Evolutionary conservation across 2,888 invertebrate species (phyloP).

Genomic region (Hypomecis atomaria): DNA sequence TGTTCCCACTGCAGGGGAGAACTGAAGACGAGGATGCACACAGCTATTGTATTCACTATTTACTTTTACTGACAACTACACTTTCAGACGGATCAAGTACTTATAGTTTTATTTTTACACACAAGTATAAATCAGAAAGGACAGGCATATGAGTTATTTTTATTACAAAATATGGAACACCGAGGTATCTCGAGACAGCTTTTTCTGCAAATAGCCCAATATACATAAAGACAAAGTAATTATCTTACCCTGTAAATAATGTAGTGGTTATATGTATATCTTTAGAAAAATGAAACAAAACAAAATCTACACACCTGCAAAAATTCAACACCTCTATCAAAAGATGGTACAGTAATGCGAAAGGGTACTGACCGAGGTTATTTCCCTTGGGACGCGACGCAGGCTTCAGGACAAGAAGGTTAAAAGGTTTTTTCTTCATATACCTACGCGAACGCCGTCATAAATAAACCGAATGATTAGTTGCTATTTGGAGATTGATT

Average conservation of each 20-base stretch:
- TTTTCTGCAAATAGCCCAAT: background rate
- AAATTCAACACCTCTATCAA: constrained; percentile 49
- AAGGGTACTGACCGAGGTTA: constrained; percentile 64
- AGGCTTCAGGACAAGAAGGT: constrained; percentile 34
- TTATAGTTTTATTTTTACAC: constrained; percentile 26
- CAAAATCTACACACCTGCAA: constrained; percentile 38
- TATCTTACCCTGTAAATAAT: background rate
- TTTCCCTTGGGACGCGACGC: constrained; percentile 61
- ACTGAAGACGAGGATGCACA: constrained; percentile 46
- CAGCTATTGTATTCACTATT: constrained; percentile 34
- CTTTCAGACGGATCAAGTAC: constrained; percentile 24
- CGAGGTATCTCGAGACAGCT: background rate
- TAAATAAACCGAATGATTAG: constrained; percentile 1
- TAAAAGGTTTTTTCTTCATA: constrained; percentile 19
- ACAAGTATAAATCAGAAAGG: constrained; percentile 17
- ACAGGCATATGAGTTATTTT: constrained; percentile 19
- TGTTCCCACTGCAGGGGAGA: constrained; percentile 60
- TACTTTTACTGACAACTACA: constrained; percentile 37
- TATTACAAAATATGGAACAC: constrained; percentile 11
- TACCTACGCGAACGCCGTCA: background rate
- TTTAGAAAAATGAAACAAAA: constrained; percentile 13
- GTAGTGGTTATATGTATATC: background rate
- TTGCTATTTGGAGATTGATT: constrained; percentile 10
- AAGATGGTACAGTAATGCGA: constrained; percentile 53
- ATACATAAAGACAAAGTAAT: background rate